A percentile compares a stretch with the other conserved stretches of the same genome.
Evolutionary conservation across 2,797 vertebrate species (phyloP).

Genomic region (Linurgus olivaceus): DNA sequence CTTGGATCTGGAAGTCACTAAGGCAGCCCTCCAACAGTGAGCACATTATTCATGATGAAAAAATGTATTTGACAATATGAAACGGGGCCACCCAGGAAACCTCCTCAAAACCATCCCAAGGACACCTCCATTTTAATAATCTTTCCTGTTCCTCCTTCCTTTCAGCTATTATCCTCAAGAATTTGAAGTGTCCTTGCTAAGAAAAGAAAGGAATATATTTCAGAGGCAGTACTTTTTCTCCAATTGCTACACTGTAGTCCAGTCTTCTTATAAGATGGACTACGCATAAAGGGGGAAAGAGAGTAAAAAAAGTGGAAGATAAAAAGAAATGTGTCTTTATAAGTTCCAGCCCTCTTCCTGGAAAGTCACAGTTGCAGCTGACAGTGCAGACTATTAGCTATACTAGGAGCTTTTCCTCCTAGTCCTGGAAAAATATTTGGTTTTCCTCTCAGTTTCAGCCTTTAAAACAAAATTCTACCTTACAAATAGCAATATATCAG

Average conservation of each 20-base stretch:
- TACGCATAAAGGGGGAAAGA: background rate
- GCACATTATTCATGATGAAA: background rate
- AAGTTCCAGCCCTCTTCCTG: background rate
- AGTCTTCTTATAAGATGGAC: background rate
- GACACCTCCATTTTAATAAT: background rate
- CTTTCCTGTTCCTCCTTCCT: background rate
- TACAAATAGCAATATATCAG: background rate
- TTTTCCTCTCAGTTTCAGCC: background rate
- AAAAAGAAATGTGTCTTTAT: background rate
- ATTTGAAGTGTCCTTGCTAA: background rate
- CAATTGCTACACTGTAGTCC: background rate
- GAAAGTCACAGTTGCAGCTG: background rate
- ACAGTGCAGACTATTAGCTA: background rate
- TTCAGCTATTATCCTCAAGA: background rate
- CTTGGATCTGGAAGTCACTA: accelerated
- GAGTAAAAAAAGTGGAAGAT: background rate
- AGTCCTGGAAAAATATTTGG: background rate
- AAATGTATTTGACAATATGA: background rate
- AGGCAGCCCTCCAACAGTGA: background rate
- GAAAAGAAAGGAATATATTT: background rate
- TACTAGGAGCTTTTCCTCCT: background rate
- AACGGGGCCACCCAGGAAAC: background rate
- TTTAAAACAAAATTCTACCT: background rate
- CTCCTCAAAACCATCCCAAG: background rate
- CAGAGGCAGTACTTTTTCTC: background rate